Evolutionary conservation across 1,140 invertebrate genomes (phyloP).

Genomic region (Conus ventricosus): DNA sequence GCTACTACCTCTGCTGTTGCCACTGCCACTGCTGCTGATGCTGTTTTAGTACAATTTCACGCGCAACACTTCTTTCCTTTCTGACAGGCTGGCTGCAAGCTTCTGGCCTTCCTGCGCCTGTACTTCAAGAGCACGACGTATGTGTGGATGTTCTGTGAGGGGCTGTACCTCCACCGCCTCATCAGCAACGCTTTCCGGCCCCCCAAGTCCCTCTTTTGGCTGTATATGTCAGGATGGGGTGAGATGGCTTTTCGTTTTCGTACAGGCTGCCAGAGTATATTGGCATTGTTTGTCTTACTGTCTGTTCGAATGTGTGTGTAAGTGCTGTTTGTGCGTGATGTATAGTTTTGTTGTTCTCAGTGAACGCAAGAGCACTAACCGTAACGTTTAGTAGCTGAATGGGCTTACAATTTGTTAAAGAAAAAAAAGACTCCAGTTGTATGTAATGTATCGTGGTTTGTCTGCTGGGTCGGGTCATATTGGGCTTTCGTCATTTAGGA

Average conservation of each 20-base stretch:
- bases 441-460: no score
- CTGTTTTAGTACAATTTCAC: no score
- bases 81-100: slow-evolving; percentile 66
- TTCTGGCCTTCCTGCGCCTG: slow-evolving; percentile 66
- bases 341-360: not conserved
- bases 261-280: not conserved
- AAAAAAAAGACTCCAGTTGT: no score
- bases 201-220: slow-evolving; percentile 75
- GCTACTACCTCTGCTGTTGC: no score
- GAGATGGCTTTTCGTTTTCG: slow-evolving; percentile 34
- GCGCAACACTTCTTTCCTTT: not conserved
- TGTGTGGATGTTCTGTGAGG: slow-evolving; percentile 79
- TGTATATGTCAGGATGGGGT: slow-evolving; percentile 79
- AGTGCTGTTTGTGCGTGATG: not conserved
- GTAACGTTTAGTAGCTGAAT: no score
- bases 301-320: not conserved
- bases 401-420: no score
- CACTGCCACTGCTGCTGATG: no score
- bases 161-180: slow-evolving; percentile 78
- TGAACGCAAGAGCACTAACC: not conserved
- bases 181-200: slow-evolving; percentile 78
- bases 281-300: not conserved
- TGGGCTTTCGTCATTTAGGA: no score
- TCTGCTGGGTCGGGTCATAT: no score
- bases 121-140: slow-evolving; percentile 70